A percentile compares a stretch with the other conserved stretches of the same genome.
These are phyloP conservation scores for Malthinus flaveolus DNA, from an alignment of 2,888 invertebrate genomes.

Conservation along the genomic window DNA sequence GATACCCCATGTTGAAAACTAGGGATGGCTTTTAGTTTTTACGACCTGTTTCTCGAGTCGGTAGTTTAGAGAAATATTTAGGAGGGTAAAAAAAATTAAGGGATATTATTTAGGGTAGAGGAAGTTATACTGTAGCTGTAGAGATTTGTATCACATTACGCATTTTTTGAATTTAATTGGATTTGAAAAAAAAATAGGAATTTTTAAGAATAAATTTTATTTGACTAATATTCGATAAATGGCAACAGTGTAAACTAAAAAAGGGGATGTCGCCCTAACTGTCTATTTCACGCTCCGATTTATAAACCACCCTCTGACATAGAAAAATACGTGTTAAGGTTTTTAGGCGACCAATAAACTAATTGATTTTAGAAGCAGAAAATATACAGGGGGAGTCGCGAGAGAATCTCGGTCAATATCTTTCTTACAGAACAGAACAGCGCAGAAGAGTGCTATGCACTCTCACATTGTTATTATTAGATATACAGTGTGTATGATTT, in stretches of 20 bases:
- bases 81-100: conserved; percentile 13
- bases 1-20: conserved; percentile 26
- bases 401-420: too few relatives aligned
- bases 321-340: conserved; percentile 12
- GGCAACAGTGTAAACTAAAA: conserved; percentile 11
- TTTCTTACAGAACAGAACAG: too few relatives aligned
- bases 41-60: conserved; percentile 35
- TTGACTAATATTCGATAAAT: conserved; percentile 2
- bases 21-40: conserved; percentile 39
- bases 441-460: too few relatives aligned
- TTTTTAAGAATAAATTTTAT: background rate
- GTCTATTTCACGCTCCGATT: conserved; percentile 32
- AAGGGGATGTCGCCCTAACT: conserved; percentile 28
- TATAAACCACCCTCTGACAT: conserved; percentile 26
- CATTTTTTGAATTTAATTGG: too few relatives aligned
- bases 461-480: too few relatives aligned
- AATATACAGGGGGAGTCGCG: too few relatives aligned
- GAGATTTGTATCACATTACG: background rate
- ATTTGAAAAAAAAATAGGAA: background rate
- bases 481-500: too few relatives aligned
- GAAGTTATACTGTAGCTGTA: background rate
- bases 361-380: background rate
- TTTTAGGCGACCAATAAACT: conserved; percentile 7
- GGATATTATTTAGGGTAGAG: background rate
- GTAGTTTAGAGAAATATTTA: conserved; percentile 31